Conservation (phyloP, 2,113 vertebrate species). For the Apeltes quadracus region DNA sequence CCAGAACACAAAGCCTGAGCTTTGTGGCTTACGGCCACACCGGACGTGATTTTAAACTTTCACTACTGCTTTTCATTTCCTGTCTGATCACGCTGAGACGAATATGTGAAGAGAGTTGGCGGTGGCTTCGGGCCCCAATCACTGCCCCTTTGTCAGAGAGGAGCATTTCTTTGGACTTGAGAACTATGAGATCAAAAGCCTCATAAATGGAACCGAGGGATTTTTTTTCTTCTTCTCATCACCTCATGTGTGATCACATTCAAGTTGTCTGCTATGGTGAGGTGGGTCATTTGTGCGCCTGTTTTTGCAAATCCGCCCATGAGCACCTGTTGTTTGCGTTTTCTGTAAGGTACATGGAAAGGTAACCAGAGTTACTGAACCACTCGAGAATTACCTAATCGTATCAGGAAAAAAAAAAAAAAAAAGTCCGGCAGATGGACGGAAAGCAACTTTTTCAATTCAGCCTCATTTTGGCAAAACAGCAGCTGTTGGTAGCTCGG, state of each 20-base stretch:
- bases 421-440: slow-evolving; percentile 58
- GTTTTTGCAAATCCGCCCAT: slow-evolving; percentile 2
- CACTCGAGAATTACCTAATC: slow-evolving; percentile 37
- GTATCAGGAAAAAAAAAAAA: slow-evolving; percentile 13
- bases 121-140: slow-evolving; percentile 54
- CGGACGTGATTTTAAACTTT: slow-evolving; percentile 35
- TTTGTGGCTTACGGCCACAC: not conserved
- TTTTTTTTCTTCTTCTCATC: slow-evolving; percentile 48
- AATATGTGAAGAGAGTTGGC: slow-evolving; percentile 30
- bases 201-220: slow-evolving; percentile 51
- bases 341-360: slow-evolving; percentile 8
- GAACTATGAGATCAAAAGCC: slow-evolving; percentile 71
- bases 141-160: slow-evolving; percentile 51
- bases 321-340: slow-evolving; percentile 2
- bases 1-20: slow-evolving; percentile 32
- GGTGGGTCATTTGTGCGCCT: slow-evolving; percentile 12
- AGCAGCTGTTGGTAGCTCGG: slow-evolving; percentile 70
- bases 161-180: slow-evolving; percentile 37
- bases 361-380: slow-evolving; percentile 44
- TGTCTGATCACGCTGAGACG: slow-evolving; percentile 27
- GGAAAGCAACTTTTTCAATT: slow-evolving; percentile 48
- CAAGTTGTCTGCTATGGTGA: slow-evolving; percentile 9
- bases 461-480: slow-evolving; percentile 61
- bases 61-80: slow-evolving; percentile 22
- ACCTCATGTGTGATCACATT: slow-evolving; percentile 41